phyloP scores from a whole-genome alignment of 2,113 vertebrate species.

The Tautogolabrus adspersus region DNA sequence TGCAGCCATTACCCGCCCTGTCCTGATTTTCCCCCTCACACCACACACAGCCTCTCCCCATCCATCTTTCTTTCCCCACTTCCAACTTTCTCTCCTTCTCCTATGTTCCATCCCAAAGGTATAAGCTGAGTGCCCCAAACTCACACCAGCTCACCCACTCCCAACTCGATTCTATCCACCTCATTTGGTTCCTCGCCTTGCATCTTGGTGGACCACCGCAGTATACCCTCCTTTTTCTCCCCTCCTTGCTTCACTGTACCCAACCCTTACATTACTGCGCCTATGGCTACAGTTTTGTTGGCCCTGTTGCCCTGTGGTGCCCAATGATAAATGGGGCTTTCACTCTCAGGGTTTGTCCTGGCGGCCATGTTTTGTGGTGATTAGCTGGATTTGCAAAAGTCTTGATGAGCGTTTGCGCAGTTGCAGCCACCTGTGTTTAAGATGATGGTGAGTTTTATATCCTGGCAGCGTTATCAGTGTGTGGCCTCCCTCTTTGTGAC shows the following conservation, averaged over 20 bases:
- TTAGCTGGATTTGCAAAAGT: constrained; percentile 77
- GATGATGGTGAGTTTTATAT: background rate
- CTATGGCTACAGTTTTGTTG: constrained; percentile 40
- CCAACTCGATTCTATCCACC: constrained; percentile 20
- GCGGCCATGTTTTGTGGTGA: constrained; percentile 78
- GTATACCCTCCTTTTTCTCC: constrained; percentile 15
- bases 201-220: constrained; percentile 36
- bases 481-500: too few relatives aligned
- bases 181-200: constrained; percentile 32
- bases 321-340: constrained; percentile 89
- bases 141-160: constrained; percentile 53
- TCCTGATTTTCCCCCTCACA: background rate
- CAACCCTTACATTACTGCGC: constrained; percentile 32
- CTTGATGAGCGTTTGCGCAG: constrained; percentile 80
- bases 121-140: constrained; percentile 1
- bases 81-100: constrained; percentile 9
- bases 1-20: background rate
- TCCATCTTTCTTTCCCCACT: constrained; percentile 6
- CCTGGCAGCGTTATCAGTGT: too few relatives aligned
- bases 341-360: constrained; percentile 88
- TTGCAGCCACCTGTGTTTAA: constrained; percentile 45
- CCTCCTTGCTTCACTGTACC: constrained; percentile 22
- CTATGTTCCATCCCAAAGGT: constrained; percentile 16
- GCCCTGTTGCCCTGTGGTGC: constrained; percentile 54
- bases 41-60: background rate